Conservation (phyloP, 92 coral and sea anemone genomes). For the Porites evermanni region DNA sequence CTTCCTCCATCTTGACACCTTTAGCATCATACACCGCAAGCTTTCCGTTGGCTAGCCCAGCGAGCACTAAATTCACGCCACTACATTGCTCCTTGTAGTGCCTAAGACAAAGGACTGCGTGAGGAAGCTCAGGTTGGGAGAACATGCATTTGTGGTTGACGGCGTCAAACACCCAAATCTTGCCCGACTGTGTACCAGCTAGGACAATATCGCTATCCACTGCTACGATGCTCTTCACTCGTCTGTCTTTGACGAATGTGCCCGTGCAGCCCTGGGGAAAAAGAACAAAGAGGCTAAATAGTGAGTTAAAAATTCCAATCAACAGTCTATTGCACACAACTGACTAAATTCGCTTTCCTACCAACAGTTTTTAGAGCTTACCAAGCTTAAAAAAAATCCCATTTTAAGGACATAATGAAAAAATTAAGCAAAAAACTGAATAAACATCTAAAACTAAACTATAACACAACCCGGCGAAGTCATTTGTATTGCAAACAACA, state of each 20-base stretch:
- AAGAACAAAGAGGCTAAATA: not conserved
- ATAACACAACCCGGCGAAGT: no score
- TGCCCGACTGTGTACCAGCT: slow-evolving; percentile 96
- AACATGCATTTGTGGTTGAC: slow-evolving; percentile 60
- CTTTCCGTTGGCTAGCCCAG: slow-evolving; percentile 91
- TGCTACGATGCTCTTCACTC: slow-evolving; percentile 87
- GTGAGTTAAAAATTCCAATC: no score
- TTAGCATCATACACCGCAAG: slow-evolving; percentile 74
- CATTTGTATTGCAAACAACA: no score
- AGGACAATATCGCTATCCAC: slow-evolving; percentile 79
- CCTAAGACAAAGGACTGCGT: slow-evolving; percentile 80
- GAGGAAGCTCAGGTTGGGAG: slow-evolving; percentile 68
- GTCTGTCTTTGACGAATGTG: slow-evolving; percentile 78
- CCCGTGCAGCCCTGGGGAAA: slow-evolving; percentile 92
- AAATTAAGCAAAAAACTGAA: no score
- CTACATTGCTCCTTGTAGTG: slow-evolving; percentile 56
- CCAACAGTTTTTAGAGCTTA: no score
- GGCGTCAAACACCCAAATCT: slow-evolving; percentile 90
- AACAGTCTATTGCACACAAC: no score
- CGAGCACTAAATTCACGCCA: slow-evolving; percentile 64
- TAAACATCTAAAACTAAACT: no score
- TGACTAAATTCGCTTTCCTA: no score
- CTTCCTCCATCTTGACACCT: slow-evolving; percentile 45
- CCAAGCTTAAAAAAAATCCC: no score
- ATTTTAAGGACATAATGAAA: no score